Percentiles rank a stretch among this genome's conserved stretches.
These are phyloP conservation scores for Oppia nitens DNA, from an alignment of 1,140 invertebrate genomes.

Conservation along the genomic window DNA sequence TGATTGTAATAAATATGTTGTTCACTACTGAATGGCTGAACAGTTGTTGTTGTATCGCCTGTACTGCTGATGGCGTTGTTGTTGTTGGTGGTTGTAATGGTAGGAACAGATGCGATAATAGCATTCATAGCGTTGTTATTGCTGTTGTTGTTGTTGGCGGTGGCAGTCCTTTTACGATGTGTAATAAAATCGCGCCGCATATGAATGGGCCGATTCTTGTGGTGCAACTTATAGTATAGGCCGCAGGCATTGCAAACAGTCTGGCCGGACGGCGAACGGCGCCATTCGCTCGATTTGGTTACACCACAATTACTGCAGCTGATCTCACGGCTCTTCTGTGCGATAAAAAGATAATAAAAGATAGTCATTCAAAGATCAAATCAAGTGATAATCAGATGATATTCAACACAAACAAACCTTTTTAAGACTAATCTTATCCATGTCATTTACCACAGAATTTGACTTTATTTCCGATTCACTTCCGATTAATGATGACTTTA, in stretches of 20 bases:
- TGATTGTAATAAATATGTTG: no score
- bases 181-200: conserved; percentile 13
- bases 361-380: neutral
- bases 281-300: neutral
- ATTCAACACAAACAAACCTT: neutral
- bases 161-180: conserved; percentile 7
- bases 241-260: conserved; percentile 98
- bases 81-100: no score
- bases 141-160: neutral
- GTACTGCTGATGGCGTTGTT: neutral
- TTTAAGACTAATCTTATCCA: no score
- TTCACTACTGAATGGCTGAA: no score
- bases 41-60: no score
- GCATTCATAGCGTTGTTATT: neutral
- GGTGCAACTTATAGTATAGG: conserved; percentile 51
- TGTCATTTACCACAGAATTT: no score
- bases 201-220: conserved; percentile 8
- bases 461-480: no score
- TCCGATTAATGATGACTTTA: no score
- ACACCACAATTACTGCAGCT: conserved; percentile 9
- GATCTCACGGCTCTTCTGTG: conserved; percentile 4
- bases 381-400: neutral
- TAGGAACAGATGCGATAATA: neutral
- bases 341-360: no score
- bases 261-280: conserved; percentile 76